Evolutionary conservation across 2,113 vertebrate genomes (phyloP).

Genomic region (Vimba vimba): DNA sequence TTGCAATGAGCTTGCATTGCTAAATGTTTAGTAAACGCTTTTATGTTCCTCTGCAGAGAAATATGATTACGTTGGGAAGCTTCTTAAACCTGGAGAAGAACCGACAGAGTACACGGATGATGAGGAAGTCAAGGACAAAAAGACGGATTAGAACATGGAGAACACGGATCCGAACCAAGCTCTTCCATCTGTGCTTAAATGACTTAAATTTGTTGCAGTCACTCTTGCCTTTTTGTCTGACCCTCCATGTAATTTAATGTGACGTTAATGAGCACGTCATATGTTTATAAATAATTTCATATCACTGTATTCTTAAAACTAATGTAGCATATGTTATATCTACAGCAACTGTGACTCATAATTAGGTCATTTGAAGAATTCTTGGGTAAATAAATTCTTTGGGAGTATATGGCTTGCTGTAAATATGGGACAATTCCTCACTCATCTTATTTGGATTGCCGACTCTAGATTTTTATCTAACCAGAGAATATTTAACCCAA

Average conservation of each 20-base stretch:
- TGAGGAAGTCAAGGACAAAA: slow-evolving; percentile 82
- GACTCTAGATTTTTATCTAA: slow-evolving; percentile 17
- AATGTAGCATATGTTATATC: background rate
- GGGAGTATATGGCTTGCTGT: slow-evolving; percentile 1
- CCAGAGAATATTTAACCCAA: slow-evolving; percentile 19
- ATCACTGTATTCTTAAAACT: slow-evolving; percentile 22
- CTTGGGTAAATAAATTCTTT: background rate
- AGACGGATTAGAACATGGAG: slow-evolving; percentile 67
- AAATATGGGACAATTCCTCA: slow-evolving; percentile 4
- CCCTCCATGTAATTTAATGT: slow-evolving; percentile 5
- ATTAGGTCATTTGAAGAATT: slow-evolving; percentile 6
- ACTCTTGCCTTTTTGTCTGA: slow-evolving; percentile 31
- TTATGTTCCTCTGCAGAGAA: slow-evolving; percentile 79
- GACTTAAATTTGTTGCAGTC: slow-evolving; percentile 20
- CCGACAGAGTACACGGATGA: slow-evolving; percentile 94
- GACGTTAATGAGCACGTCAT: slow-evolving; percentile 39
- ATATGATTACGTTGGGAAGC: slow-evolving; percentile 92
- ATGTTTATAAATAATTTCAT: slow-evolving; percentile 2
- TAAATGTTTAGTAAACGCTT: background rate
- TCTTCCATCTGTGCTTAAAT: slow-evolving; percentile 1
- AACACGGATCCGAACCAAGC: slow-evolving; percentile 55
- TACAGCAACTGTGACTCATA: slow-evolving; percentile 28
- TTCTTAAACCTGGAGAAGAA: slow-evolving; percentile 93
- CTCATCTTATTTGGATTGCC: slow-evolving; percentile 2
- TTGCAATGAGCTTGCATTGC: background rate